Conservation (phyloP, 2,797 vertebrate species). For the Neoniphon sammara region DNA sequence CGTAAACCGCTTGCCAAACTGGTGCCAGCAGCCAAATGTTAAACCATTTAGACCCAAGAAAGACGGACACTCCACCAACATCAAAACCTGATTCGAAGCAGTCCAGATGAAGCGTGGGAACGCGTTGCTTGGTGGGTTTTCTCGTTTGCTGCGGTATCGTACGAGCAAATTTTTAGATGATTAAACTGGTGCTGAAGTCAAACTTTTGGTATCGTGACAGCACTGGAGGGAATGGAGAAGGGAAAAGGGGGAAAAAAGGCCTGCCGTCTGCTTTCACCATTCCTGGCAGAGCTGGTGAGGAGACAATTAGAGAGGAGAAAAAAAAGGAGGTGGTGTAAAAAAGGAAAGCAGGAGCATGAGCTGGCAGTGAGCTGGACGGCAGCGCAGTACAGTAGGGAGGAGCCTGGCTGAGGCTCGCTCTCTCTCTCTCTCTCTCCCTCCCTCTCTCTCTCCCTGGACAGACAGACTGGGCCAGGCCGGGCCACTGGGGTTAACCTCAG, state of each 20-base stretch:
- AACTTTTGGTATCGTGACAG: too few relatives aligned
- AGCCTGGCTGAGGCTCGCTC: background rate
- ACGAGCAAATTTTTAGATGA: too few relatives aligned
- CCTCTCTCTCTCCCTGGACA: background rate
- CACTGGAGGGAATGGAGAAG: background rate
- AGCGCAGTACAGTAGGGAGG: background rate
- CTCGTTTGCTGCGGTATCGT: too few relatives aligned
- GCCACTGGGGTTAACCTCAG: slow-evolving; percentile 32
- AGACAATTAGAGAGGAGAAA: slow-evolving; percentile 56
- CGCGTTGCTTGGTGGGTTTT: too few relatives aligned
- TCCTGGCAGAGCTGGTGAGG: slow-evolving; percentile 54
- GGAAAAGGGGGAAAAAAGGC: background rate
- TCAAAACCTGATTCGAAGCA: too few relatives aligned
- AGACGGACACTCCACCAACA: too few relatives aligned
- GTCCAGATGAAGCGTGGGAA: too few relatives aligned
- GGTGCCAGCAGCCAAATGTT: too few relatives aligned
- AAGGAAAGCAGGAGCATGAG: slow-evolving; percentile 49
- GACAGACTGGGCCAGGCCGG: background rate
- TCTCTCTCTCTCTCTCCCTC: background rate
- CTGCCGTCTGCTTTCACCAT: slow-evolving; percentile 44
- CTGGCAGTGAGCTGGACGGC: slow-evolving; percentile 50
- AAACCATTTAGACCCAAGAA: too few relatives aligned
- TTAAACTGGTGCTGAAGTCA: too few relatives aligned
- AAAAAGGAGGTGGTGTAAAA: slow-evolving; percentile 42
- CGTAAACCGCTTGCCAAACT: too few relatives aligned